Conservation (phyloP, 1,140 invertebrate species). For the Drosophila littoralis region DNA sequence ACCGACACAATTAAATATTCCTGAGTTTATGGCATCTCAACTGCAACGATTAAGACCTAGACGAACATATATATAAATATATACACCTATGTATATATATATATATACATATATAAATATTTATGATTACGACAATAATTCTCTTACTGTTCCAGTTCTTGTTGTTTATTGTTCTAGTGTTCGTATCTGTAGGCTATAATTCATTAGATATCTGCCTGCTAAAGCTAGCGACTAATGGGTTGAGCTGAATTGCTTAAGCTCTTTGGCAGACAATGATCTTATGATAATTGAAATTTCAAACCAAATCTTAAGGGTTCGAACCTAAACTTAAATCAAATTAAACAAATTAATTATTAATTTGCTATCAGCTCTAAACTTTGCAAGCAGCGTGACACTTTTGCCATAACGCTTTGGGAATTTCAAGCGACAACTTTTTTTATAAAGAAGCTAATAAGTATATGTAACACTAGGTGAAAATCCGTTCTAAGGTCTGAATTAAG, state of each 20-base stretch:
- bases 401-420: too few relatives aligned
- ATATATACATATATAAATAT: background rate
- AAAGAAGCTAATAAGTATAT: too few relatives aligned
- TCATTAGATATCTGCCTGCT: background rate
- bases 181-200: background rate
- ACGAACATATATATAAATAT: background rate
- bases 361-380: too few relatives aligned
- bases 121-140: background rate
- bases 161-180: background rate
- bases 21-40: constrained; percentile 18
- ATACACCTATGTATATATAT: background rate
- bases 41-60: too few relatives aligned
- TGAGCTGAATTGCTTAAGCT: background rate
- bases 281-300: too few relatives aligned
- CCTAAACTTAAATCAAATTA: too few relatives aligned
- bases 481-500: too few relatives aligned
- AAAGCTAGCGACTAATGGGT: background rate
- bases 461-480: too few relatives aligned
- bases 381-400: too few relatives aligned
- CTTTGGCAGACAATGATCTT: background rate
- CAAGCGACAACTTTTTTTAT: too few relatives aligned
- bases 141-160: background rate
- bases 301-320: background rate
- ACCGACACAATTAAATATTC: constrained; percentile 32
- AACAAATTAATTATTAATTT: too few relatives aligned